phyloP scores from a whole-genome alignment of 2,113 vertebrate genomes.

The Copsychus sechellarum region DNA sequence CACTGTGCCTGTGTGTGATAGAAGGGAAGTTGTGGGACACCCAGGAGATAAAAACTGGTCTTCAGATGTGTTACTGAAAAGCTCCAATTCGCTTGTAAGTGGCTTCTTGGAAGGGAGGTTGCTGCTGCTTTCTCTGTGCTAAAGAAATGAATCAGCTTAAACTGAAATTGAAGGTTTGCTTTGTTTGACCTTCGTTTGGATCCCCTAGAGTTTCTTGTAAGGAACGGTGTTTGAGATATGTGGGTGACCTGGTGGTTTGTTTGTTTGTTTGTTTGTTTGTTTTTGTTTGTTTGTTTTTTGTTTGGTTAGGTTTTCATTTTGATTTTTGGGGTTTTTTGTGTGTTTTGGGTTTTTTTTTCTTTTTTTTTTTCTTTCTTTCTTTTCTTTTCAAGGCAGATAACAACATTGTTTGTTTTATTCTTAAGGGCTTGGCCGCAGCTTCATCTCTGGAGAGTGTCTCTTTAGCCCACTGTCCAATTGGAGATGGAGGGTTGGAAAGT shows the following conservation, averaged over 20 bases:
- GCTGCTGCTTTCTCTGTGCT: background rate
- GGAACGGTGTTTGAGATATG: background rate
- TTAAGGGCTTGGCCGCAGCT: slow-evolving; percentile 86
- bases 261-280: too few relatives aligned
- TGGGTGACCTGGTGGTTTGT: background rate
- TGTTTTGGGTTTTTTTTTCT: too few relatives aligned
- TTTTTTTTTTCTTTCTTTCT: background rate
- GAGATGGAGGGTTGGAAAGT: slow-evolving; percentile 91
- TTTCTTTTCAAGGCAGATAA: background rate
- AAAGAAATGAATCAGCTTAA: background rate
- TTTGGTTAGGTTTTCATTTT: too few relatives aligned
- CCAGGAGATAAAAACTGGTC: background rate
- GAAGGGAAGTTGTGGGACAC: background rate
- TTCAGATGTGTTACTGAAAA: background rate
- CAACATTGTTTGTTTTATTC: background rate
- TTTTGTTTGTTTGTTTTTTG: too few relatives aligned
- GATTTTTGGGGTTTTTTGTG: too few relatives aligned
- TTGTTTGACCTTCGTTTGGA: background rate
- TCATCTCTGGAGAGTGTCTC: slow-evolving; percentile 84
- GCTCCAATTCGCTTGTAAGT: fast-evolving
- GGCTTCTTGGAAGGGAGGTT: background rate
- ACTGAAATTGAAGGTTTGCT: background rate
- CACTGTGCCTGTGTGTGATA: background rate
- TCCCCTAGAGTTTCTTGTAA: background rate
- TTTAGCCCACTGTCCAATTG: slow-evolving; percentile 88